Percentiles rank a stretch among this genome's conserved stretches.
phyloP scores from a whole-genome alignment of 2,797 vertebrate species.

The Hirundo rustica region DNA sequence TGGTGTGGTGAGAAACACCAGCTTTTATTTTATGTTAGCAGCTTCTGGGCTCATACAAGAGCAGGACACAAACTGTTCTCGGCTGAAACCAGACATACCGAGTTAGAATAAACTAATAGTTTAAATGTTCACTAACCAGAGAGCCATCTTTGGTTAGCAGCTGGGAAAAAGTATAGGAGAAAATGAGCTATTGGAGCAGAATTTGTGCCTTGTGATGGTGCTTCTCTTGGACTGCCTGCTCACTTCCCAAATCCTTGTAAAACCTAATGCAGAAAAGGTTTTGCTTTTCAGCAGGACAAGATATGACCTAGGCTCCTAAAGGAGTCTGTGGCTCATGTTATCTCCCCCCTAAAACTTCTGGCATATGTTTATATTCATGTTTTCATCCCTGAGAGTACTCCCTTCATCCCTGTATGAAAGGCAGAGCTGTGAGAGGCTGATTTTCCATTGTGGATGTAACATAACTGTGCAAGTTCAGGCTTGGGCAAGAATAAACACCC shows the following conservation, averaged over 20 bases:
- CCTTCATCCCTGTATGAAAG: background rate
- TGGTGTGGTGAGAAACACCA: background rate
- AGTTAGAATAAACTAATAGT: background rate
- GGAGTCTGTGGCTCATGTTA: accelerated
- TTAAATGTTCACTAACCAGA: background rate
- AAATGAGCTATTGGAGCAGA: background rate
- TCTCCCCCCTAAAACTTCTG: background rate
- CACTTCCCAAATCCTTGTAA: background rate
- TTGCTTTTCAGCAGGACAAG: background rate
- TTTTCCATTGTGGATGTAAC: background rate
- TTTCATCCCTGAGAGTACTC: background rate
- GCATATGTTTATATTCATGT: accelerated
- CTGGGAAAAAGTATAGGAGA: background rate
- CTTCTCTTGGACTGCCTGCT: background rate
- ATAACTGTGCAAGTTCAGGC: background rate
- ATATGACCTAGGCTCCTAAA: background rate
- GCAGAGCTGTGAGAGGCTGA: background rate
- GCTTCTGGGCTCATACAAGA: background rate
- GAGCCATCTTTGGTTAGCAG: background rate
- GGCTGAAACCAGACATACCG: background rate
- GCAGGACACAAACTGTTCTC: background rate
- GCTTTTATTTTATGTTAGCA: background rate
- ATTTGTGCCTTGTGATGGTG: background rate
- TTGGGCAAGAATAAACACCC: background rate
- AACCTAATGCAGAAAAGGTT: background rate